Conservation (phyloP, 2,888 invertebrate species). For the Stenodema calcarata region DNA sequence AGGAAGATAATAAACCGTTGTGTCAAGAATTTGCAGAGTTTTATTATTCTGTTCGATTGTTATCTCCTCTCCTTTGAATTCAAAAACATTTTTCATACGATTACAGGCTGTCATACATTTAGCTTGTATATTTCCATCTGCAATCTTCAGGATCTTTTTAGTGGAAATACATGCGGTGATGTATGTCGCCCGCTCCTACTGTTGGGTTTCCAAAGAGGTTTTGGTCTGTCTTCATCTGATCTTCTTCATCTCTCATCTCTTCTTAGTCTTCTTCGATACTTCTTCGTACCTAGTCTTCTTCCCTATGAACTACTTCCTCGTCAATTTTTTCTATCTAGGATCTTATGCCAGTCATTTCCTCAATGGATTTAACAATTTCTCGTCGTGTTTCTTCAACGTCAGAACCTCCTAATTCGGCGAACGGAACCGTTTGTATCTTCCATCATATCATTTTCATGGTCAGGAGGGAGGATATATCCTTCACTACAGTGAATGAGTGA, state of each 20-base stretch:
- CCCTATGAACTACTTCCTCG: constrained; percentile 17
- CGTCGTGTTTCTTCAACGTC: constrained; percentile 4
- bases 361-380: constrained; percentile 14
- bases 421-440: constrained; percentile 11
- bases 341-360: constrained; percentile 16
- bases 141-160: neutral
- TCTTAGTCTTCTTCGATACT: neutral
- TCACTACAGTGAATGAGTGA: constrained; percentile 19
- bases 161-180: neutral
- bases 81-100: constrained; percentile 7
- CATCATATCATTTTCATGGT: neutral
- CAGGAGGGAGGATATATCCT: constrained; percentile 1
- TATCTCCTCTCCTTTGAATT: neutral
- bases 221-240: constrained; percentile 1
- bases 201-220: neutral
- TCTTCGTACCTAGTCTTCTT: neutral
- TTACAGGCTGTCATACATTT: neutral
- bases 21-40: too few relatives aligned
- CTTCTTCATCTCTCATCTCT: constrained; percentile 5
- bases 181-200: constrained; percentile 4
- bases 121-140: neutral
- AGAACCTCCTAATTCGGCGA: neutral
- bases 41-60: neutral
- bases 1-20: too few relatives aligned
- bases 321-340: constrained; percentile 9